Evolutionary conservation across 30 jellyfish, hydroid and myxozoan genomes (phyloP).

Genomic region (Catostylus mosaicus): DNA sequence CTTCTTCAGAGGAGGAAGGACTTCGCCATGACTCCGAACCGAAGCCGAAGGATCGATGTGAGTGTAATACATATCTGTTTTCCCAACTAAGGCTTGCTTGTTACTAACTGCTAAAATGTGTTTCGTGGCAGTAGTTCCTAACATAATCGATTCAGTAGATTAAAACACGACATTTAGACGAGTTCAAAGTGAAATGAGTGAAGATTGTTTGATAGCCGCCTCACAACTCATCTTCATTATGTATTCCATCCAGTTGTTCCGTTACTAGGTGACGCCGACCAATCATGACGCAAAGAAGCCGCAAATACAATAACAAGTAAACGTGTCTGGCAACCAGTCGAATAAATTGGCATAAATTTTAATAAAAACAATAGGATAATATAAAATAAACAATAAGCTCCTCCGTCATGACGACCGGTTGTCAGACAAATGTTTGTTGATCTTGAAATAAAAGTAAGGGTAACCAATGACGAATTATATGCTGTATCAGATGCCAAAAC

Average conservation of each 20-base stretch:
- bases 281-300: conserved; percentile 80
- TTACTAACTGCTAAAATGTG: conserved; percentile 71
- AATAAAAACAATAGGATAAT: neutral
- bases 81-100: conserved; percentile 64
- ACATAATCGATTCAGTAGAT: conserved; percentile 66
- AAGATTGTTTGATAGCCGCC: conserved; percentile 65
- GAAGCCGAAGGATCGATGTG: conserved; percentile 71
- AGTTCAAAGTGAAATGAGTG: conserved; percentile 13
- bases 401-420: too few species aligned
- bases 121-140: conserved; percentile 79
- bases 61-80: conserved; percentile 74
- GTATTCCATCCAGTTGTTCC: conserved; percentile 70
- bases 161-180: conserved; percentile 26
- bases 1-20: conserved; percentile 90
- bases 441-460: too few species aligned
- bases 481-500: too few species aligned
- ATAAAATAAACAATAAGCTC: conserved; percentile 8
- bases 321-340: conserved; percentile 66
- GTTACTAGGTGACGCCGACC: conserved; percentile 88
- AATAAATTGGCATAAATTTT: conserved; percentile 44
- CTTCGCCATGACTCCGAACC: conserved; percentile 92
- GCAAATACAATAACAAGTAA: conserved; percentile 63
- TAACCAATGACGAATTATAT: too few species aligned
- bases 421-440: too few species aligned
- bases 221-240: conserved; percentile 27